Evolutionary conservation across 2,888 invertebrate species (phyloP).

Genomic region (Chirona hameri): DNA sequence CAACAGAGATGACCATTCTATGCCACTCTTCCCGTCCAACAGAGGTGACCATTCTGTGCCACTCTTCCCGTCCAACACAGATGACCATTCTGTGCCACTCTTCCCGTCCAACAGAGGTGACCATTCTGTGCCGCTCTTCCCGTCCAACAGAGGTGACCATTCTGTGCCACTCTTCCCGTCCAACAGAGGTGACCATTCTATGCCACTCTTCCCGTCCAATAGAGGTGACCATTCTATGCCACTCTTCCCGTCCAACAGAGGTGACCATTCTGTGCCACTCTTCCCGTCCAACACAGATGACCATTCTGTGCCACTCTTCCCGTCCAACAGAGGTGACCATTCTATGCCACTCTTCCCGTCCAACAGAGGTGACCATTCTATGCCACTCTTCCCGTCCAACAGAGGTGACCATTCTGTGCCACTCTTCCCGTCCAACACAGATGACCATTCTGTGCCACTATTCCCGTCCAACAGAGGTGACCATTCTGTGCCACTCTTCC

Average conservation of each 20-base stretch:
- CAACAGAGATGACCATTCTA: conserved; percentile 65
- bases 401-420: background rate
- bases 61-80: conserved; percentile 50
- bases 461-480: no score
- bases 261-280: conserved; percentile 7
- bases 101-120: no score
- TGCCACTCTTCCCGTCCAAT: conserved; percentile 38
- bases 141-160: conserved; percentile 60
- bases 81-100: no score
- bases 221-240: no score
- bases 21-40: no score
- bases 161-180: no score
- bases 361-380: conserved; percentile 65
- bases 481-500: conserved; percentile 34
- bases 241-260: no score
- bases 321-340: no score
- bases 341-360: conserved; percentile 36
- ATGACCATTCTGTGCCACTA: no score
- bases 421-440: conserved; percentile 50
- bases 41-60: background rate
- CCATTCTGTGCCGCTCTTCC: conserved; percentile 34
- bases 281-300: conserved; percentile 57
- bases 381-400: no score
- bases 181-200: background rate
- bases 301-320: no score